These are phyloP conservation scores for Cinara cedri DNA, from an alignment of 2,888 invertebrate genomes.

Conservation along the genomic window DNA sequence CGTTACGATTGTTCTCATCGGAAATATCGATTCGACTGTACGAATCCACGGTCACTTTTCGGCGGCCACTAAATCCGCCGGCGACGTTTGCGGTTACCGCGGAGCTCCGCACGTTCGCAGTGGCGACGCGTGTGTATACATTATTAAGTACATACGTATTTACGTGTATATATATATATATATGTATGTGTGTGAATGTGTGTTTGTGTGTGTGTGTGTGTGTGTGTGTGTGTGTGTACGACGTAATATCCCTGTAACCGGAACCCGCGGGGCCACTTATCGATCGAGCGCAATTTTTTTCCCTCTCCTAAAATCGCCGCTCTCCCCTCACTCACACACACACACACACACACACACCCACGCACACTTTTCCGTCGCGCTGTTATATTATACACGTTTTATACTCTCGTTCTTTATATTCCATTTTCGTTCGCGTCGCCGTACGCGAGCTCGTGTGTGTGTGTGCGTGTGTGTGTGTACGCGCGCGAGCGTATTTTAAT, in stretches of 20 bases:
- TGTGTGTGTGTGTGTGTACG: too few relatives aligned
- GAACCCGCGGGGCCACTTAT: constrained; percentile 40
- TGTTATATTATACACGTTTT: too few relatives aligned
- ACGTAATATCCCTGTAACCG: not conserved
- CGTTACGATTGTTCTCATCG: not conserved
- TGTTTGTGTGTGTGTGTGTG: too few relatives aligned
- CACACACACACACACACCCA: too few relatives aligned
- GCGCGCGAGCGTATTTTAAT: constrained; percentile 1
- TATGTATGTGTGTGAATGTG: too few relatives aligned
- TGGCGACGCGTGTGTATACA: not conserved
- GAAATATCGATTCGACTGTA: too few relatives aligned
- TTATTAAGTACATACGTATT: too few relatives aligned
- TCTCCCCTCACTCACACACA: not conserved
- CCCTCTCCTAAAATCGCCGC: not conserved
- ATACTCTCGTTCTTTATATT: constrained; percentile 20
- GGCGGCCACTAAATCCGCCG: too few relatives aligned
- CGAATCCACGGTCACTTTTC: too few relatives aligned
- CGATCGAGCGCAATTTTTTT: constrained; percentile 29
- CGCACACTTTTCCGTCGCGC: not conserved
- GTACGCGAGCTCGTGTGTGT: not conserved
- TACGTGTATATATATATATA: too few relatives aligned
- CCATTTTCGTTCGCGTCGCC: constrained; percentile 5
- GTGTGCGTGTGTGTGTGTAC: not conserved
- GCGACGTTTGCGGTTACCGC: too few relatives aligned
- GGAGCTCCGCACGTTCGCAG: too few relatives aligned